Evolutionary conservation across 2,113 vertebrate species (phyloP).

Genomic region (Periophthalmus modestus): DNA sequence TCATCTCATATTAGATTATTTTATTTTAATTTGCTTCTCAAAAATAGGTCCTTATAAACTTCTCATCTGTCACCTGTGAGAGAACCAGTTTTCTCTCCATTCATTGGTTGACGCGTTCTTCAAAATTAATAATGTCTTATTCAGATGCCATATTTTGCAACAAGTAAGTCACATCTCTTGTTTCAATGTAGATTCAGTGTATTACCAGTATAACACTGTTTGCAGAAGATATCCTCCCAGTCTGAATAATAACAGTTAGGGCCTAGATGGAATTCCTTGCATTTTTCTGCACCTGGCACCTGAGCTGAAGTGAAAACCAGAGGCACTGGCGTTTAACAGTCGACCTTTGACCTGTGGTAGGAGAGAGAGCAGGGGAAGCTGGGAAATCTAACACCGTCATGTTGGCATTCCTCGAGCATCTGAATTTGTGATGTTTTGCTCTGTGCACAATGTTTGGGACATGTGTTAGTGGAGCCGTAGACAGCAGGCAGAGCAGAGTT

Average conservation of each 20-base stretch:
- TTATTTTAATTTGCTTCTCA: neutral
- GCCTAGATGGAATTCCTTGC: conserved; percentile 14
- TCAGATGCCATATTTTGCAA: neutral
- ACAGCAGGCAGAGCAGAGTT: conserved; percentile 37
- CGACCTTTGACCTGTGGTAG: conserved; percentile 57
- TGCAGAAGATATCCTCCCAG: conserved; percentile 35
- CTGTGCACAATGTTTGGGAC: conserved; percentile 48
- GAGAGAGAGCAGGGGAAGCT: conserved; percentile 45
- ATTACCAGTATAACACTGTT: neutral
- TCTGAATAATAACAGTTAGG: conserved; percentile 16
- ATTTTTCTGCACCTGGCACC: neutral
- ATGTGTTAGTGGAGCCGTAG: conserved; percentile 53
- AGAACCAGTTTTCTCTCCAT: conserved; percentile 3
- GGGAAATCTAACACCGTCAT: conserved; percentile 68
- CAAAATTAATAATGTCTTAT: too few species aligned
- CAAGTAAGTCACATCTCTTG: neutral
- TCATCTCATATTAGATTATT: conserved; percentile 1
- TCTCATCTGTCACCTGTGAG: conserved; percentile 12
- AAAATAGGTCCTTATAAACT: conserved; percentile 6
- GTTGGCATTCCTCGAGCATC: conserved; percentile 65
- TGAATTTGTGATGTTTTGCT: conserved; percentile 49
- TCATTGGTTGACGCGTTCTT: neutral
- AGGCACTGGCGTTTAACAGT: conserved; percentile 31
- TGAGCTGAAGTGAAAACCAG: neutral
- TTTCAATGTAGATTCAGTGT: neutral